A percentile compares a stretch with the other conserved stretches of the same genome.
phyloP scores from a whole-genome alignment of 2,888 invertebrate species.

The Melinaea marsaeus region DNA sequence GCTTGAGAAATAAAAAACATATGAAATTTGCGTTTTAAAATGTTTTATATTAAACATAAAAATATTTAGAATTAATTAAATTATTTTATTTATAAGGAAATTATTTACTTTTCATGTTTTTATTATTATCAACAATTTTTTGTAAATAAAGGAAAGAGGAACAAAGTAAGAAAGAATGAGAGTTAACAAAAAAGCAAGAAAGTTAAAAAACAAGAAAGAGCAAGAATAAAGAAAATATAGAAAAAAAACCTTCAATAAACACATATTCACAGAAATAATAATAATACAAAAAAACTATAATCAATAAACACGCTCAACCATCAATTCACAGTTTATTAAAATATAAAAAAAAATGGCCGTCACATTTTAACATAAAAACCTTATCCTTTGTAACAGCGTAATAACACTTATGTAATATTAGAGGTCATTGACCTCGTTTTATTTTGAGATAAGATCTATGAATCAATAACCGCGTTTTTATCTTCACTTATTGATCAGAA shows the following conservation, averaged over 20 bases:
- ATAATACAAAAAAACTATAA: background rate
- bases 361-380: slow-evolving; percentile 34
- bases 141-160: too few relatives aligned
- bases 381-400: slow-evolving; percentile 35
- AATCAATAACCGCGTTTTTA: slow-evolving; percentile 33
- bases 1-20: too few relatives aligned
- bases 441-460: slow-evolving; percentile 33
- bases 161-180: too few relatives aligned
- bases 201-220: too few relatives aligned
- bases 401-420: slow-evolving; percentile 34
- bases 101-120: too few relatives aligned
- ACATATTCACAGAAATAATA: background rate
- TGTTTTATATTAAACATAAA: too few relatives aligned
- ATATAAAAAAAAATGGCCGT: slow-evolving; percentile 28
- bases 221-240: too few relatives aligned
- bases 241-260: background rate
- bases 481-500: slow-evolving; percentile 34
- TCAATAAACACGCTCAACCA: background rate
- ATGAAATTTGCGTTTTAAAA: too few relatives aligned
- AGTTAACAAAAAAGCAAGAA: too few relatives aligned
- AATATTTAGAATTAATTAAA: too few relatives aligned
- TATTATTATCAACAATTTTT: too few relatives aligned
- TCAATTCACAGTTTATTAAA: background rate
- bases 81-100: too few relatives aligned
- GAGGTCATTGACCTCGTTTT: slow-evolving; percentile 28